Evolutionary conservation across 2,888 invertebrate genomes (phyloP).

Genomic region (Xanthorhoe designata): DNA sequence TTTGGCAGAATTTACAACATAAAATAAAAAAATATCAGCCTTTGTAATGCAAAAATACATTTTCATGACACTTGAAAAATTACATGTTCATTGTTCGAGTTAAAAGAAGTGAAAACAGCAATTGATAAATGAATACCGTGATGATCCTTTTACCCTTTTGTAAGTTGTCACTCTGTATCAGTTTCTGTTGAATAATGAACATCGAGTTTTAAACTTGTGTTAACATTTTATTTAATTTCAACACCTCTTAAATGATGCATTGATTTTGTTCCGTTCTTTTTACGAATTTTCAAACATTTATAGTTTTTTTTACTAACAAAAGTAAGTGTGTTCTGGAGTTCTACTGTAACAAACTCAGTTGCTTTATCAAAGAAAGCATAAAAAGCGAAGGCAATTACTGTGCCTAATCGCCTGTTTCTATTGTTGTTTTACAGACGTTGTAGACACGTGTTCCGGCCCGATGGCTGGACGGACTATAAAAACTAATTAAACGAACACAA

Average conservation of each 20-base stretch:
- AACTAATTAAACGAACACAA: conserved; percentile 60
- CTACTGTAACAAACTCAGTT: conserved; percentile 5
- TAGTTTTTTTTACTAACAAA: not conserved
- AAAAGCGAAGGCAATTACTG: conserved; percentile 25
- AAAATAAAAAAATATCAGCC: not conserved
- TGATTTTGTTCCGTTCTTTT: not conserved
- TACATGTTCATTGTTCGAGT: conserved; percentile 16
- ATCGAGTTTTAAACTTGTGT: conserved; percentile 33
- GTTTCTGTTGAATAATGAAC: conserved; percentile 37
- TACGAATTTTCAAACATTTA: not conserved
- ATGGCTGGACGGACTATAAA: conserved; percentile 48
- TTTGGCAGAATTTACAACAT: not conserved
- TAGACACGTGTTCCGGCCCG: conserved; percentile 40
- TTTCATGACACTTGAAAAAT: conserved; percentile 23
- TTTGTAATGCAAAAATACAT: not conserved
- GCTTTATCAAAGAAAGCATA: conserved; percentile 23
- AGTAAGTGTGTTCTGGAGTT: not conserved
- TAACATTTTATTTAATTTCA: conserved; percentile 38
- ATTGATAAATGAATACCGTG: conserved; percentile 35
- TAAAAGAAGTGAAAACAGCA: conserved; percentile 34
- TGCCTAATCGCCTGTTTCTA: conserved; percentile 30
- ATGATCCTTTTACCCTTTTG: conserved; percentile 37
- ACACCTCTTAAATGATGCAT: conserved; percentile 7
- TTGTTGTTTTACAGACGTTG: conserved; percentile 35
- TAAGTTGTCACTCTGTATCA: conserved; percentile 35